phyloP scores from a whole-genome alignment of 2,888 invertebrate species.

The Proisotoma minuta region DNA sequence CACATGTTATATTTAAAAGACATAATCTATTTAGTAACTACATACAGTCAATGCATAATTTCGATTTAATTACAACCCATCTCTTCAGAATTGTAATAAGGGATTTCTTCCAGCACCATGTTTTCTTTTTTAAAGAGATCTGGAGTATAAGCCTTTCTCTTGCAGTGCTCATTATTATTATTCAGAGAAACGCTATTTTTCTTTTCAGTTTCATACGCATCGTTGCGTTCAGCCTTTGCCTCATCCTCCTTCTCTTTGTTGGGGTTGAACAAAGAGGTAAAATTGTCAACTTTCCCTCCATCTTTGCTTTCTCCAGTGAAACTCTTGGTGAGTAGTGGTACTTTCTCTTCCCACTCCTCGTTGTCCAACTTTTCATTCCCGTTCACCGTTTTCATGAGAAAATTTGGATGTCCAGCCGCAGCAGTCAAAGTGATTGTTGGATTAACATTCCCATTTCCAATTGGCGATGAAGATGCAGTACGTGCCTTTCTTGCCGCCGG shows the following conservation, averaged over 20 bases:
- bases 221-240: neutral
- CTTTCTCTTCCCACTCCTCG: neutral
- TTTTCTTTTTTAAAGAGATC: conserved; percentile 5
- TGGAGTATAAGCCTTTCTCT: neutral
- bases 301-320: neutral
- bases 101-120: conserved; percentile 8
- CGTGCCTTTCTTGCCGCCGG: neutral
- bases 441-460: neutral
- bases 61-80: conserved; percentile 1
- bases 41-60: too few relatives aligned
- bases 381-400: neutral
- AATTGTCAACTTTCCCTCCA: neutral
- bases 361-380: too few relatives aligned
- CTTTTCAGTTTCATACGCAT: neutral
- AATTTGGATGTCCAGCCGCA: neutral
- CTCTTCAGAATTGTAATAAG: conserved; percentile 6
- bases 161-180: neutral
- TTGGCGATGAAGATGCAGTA: neutral
- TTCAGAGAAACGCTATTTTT: neutral
- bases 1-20: too few relatives aligned
- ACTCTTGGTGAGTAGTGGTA: neutral
- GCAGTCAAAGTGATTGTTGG: neutral
- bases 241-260: neutral
- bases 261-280: too few relatives aligned
- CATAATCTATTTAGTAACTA: too few relatives aligned